These are phyloP conservation scores for Formica aserva DNA, from an alignment of 2,888 invertebrate species.

Conservation along the genomic window DNA sequence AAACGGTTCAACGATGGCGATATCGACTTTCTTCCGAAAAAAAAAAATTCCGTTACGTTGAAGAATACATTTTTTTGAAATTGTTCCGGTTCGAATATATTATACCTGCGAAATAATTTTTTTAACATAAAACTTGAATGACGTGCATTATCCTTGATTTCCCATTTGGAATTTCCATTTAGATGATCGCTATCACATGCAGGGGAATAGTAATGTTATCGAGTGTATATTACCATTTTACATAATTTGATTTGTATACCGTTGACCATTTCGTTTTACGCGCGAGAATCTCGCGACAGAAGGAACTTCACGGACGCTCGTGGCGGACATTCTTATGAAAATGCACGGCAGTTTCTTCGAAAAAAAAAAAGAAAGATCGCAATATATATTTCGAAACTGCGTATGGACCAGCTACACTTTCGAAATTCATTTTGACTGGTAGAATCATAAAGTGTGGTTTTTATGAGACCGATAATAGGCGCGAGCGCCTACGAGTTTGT, in stretches of 20 bases:
- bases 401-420: constrained; percentile 64
- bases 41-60: background rate
- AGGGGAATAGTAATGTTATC: background rate
- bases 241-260: constrained; percentile 2
- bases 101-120: constrained; percentile 7
- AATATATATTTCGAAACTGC: constrained; percentile 52
- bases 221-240: background rate
- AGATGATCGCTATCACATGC: background rate
- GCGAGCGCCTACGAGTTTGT: constrained; percentile 71
- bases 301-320: constrained; percentile 64
- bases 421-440: constrained; percentile 74
- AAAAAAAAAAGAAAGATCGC: constrained; percentile 50
- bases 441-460: constrained; percentile 76
- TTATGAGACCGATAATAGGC: constrained; percentile 78
- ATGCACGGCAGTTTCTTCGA: constrained; percentile 55
- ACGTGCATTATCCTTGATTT: background rate
- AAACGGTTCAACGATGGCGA: background rate
- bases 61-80: background rate
- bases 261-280: constrained; percentile 1
- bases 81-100: background rate
- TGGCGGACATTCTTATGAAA: constrained; percentile 70
- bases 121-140: constrained; percentile 1
- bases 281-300: background rate
- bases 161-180: background rate
- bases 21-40: background rate